Evolutionary conservation across 2,113 vertebrate species (phyloP).

Genomic region (Syrmaticus mikado): DNA sequence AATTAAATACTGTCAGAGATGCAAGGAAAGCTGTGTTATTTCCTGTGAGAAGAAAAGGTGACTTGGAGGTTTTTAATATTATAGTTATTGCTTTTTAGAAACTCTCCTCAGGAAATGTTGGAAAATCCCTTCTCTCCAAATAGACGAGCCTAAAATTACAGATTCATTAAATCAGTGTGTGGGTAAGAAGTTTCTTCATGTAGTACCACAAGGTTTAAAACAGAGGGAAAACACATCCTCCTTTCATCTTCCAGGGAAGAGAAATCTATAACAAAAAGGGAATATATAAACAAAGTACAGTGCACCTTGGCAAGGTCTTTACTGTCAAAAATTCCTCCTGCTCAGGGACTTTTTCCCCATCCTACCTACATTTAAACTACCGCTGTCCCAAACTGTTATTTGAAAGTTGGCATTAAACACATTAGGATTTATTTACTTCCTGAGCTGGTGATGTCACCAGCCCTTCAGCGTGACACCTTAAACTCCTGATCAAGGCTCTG

Average conservation of each 20-base stretch:
- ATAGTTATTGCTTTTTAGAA: constrained; percentile 69
- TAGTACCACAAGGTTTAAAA: constrained; percentile 42
- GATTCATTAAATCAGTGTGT: constrained; percentile 40
- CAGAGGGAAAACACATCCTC: background rate
- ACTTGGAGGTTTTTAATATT: constrained; percentile 63
- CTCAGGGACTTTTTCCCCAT: background rate
- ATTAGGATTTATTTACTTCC: constrained; percentile 70
- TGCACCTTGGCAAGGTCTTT: background rate
- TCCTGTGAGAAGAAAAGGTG: constrained; percentile 67
- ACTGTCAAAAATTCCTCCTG: constrained; percentile 38
- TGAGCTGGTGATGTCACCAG: constrained; percentile 7
- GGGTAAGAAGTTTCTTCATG: background rate
- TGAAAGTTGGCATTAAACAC: constrained; percentile 66
- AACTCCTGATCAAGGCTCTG: constrained; percentile 46
- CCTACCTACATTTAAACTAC: constrained; percentile 33
- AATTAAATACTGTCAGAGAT: constrained; percentile 60
- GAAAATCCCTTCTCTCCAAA: constrained; percentile 64
- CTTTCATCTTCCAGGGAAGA: constrained; percentile 41
- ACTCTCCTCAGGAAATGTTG: constrained; percentile 54
- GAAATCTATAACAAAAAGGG: constrained; percentile 50
- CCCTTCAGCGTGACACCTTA: constrained; percentile 18
- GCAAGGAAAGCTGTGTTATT: constrained; percentile 56
- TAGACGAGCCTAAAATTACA: constrained; percentile 23
- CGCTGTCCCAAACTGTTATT: constrained; percentile 48
- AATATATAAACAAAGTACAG: constrained; percentile 55